Conservation (phyloP, 1,140 invertebrate genomes). For the Ips typographus region DNA sequence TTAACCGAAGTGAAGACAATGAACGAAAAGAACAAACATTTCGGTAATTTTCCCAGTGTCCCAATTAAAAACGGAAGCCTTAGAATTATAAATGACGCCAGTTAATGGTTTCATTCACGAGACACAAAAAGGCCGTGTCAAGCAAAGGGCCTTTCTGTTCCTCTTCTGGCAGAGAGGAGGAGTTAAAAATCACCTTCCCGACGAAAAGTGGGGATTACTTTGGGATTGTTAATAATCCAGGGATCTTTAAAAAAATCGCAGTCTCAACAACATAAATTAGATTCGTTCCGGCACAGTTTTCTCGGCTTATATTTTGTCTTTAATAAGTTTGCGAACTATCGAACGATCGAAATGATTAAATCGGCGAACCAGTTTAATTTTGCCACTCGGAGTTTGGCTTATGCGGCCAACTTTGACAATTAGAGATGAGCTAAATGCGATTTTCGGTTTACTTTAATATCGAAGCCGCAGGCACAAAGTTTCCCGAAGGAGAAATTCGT, state of each 20-base stretch:
- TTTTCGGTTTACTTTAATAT: slow-evolving; percentile 6
- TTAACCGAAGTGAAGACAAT: slow-evolving; percentile 6
- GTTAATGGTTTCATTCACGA: slow-evolving; percentile 24
- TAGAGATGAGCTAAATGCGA: slow-evolving; percentile 14
- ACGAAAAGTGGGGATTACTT: neutral
- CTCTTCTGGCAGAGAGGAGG: neutral
- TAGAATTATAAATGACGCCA: slow-evolving; percentile 23
- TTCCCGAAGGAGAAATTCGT: neutral
- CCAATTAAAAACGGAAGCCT: slow-evolving; percentile 23
- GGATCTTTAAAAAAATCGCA: neutral
- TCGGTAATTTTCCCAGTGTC: slow-evolving; percentile 23
- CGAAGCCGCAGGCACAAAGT: neutral
- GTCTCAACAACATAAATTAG: slow-evolving; percentile 14
- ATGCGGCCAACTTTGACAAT: slow-evolving; percentile 9
- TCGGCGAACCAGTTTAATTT: slow-evolving; percentile 10
- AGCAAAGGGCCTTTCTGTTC: slow-evolving; percentile 17
- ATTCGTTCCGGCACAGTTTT: slow-evolving; percentile 1
- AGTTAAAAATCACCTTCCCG: too few species aligned
- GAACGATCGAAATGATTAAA: slow-evolving; percentile 12
- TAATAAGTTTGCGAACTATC: slow-evolving; percentile 15
- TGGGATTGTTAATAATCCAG: neutral
- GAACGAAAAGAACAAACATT: slow-evolving; percentile 10
- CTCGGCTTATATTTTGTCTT: slow-evolving; percentile 10
- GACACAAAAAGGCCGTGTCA: slow-evolving; percentile 25
- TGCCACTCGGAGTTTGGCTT: slow-evolving; percentile 4